These are phyloP conservation scores for Propithecus deckenii DNA, from an alignment of 2,797 vertebrate species.

Conservation along the genomic window DNA sequence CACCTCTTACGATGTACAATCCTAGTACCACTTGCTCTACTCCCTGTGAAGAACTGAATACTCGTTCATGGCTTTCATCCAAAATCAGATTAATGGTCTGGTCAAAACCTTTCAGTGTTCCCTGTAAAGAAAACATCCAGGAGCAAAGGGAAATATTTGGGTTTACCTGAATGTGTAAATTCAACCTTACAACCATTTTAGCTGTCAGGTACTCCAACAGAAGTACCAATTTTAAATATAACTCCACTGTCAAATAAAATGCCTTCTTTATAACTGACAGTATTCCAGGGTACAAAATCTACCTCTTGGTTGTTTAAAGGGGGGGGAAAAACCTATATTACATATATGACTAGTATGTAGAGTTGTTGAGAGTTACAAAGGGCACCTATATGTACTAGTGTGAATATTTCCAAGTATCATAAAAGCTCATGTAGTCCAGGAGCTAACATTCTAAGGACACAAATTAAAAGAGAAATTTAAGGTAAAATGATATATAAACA, in stretches of 20 bases:
- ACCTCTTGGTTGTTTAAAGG: not conserved
- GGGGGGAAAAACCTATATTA: not conserved
- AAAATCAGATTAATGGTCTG: constrained; percentile 99
- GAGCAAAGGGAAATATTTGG: constrained; percentile 13
- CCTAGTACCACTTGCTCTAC: constrained; percentile 99
- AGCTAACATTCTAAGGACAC: not conserved
- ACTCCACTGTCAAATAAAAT: not conserved
- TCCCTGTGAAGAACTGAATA: constrained; percentile 98
- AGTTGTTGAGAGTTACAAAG: not conserved
- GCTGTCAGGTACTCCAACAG: not conserved
- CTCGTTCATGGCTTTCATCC: constrained; percentile 98
- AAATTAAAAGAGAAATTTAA: constrained; percentile 18
- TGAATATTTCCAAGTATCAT: not conserved
- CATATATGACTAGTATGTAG: not conserved
- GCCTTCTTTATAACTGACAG: not conserved
- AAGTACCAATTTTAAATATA: not conserved
- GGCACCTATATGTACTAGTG: not conserved
- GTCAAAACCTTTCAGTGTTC: constrained; percentile 98
- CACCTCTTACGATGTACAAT: constrained; percentile 97
- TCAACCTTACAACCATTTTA: constrained; percentile 24
- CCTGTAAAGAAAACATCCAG: constrained; percentile 83
- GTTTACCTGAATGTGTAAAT: not conserved
- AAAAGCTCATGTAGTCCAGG: not conserved
- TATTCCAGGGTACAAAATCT: not conserved
- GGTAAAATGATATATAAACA: not conserved